Evolutionary conservation across 2,113 vertebrate species (phyloP), one percentile per base, ranked within the genome.

Genomic region (Ophiodon elongatus): DNA sequence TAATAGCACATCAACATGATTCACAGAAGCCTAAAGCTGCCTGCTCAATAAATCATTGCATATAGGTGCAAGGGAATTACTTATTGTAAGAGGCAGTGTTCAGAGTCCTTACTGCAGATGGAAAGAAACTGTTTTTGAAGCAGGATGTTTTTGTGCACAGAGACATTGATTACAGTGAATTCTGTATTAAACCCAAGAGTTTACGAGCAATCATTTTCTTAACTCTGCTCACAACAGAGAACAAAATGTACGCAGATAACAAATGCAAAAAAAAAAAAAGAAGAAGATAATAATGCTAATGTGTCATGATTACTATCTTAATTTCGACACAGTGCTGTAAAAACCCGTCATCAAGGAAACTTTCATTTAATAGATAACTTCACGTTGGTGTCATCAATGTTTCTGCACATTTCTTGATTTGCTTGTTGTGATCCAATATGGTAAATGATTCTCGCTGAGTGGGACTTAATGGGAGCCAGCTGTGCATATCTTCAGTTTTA

Each of bases 381-480:
- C 14, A 73, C 71, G 69, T 56, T 57, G 56, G 62, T 67, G 63
- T 80, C 77, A 73, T 82, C 73, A 83, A 27, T 83, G 82, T 57
- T 87, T 41, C 79, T 64, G 83, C 66, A 74, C 72, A 79, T 80
- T 85, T 74, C 70, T 84, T 84, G 68, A 87, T 90, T 87, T 80
- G 68, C 71, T 88, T 87, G 73, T 87, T 91, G 85, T 85, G 89
- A 87, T 90, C 78, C 79, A 90, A 67, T 72, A 85, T 76, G 71
- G 79, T 87, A 88, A 86, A 91, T 90, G 88, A 90, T 80, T 91
- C 83, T 87, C 79, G 69, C 86, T 73, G 88, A 86, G 83, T 91
- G 73, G 64, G 68, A 80, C 79, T 73, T 86, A 89, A 92, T 86
- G 73, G 76, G 74, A 90, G 79, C 84, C 90, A 91, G 89, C 90